Evolutionary conservation across 2,113 vertebrate species (phyloP).

Genomic region (Ciconia boyciana): DNA sequence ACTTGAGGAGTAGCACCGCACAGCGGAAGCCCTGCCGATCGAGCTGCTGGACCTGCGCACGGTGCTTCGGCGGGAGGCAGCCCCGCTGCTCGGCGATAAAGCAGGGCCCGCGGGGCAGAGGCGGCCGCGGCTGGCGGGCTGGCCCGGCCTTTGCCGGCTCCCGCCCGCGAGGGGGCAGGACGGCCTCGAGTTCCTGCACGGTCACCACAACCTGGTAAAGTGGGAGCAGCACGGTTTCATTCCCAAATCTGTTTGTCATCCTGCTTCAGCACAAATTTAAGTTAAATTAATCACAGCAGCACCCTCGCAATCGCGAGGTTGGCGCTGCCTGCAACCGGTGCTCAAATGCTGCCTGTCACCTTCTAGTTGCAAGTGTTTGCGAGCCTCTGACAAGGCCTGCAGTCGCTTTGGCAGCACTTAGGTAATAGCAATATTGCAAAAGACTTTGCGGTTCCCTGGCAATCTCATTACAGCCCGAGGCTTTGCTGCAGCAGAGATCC

Average conservation of each 20-base stretch:
- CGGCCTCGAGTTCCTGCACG: not conserved
- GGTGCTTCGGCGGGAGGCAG: fast-evolving
- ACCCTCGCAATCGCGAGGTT: not conserved
- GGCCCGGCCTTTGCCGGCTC: too few species aligned
- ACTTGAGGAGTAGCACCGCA: not conserved
- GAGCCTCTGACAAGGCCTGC: not conserved
- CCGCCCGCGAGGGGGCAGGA: not conserved
- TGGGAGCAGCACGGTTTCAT: not conserved
- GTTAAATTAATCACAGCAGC: not conserved
- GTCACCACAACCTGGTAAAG: too few species aligned
- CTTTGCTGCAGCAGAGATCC: not conserved
- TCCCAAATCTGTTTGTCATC: not conserved
- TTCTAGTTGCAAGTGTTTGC: not conserved
- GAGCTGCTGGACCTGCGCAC: not conserved
- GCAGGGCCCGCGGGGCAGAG: too few species aligned
- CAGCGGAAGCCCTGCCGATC: not conserved
- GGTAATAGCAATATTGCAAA: not conserved
- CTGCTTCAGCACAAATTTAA: not conserved
- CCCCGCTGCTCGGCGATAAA: not conserved
- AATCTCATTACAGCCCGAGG: fast-evolving
- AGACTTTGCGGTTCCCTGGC: not conserved
- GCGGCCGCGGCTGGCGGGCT: not conserved
- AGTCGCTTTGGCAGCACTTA: not conserved
- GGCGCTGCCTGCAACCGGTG: not conserved
- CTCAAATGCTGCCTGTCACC: not conserved